phyloP scores from a whole-genome alignment of 2,888 invertebrate species.

The Bedellia somnulentella region DNA sequence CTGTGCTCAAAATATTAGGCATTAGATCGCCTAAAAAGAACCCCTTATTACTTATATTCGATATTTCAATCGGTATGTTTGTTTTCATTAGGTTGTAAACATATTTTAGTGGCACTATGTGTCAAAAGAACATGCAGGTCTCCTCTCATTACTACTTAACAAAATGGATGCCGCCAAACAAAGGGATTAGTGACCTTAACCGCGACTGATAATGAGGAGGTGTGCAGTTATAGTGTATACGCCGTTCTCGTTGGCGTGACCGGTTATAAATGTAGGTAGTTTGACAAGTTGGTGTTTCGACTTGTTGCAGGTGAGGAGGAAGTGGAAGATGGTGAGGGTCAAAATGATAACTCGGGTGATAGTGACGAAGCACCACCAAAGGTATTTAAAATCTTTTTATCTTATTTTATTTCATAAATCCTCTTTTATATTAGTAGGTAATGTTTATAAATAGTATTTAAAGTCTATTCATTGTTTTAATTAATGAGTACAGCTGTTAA shows the following conservation, averaged over 20 bases:
- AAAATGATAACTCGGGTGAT: slow-evolving; percentile 72
- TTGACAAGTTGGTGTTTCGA: too few species aligned
- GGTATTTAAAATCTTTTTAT: slow-evolving; percentile 26
- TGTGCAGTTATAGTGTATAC: too few species aligned
- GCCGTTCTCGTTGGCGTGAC: too few species aligned
- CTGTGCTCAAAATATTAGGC: neutral
- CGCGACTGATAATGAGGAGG: too few species aligned
- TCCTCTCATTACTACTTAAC: slow-evolving; percentile 73
- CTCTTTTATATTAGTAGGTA: neutral
- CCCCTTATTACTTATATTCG: too few species aligned
- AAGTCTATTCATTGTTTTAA: too few species aligned
- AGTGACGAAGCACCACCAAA: slow-evolving; percentile 71
- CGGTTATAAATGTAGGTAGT: too few species aligned
- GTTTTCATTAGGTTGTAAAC: slow-evolving; percentile 50
- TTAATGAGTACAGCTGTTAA: too few species aligned
- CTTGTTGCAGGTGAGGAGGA: slow-evolving; percentile 66
- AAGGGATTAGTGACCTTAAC: slow-evolving; percentile 69
- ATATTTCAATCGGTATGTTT: slow-evolving; percentile 24
- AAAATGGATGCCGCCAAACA: slow-evolving; percentile 79
- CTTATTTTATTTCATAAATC: neutral
- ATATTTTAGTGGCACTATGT: slow-evolving; percentile 59
- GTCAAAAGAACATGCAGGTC: slow-evolving; percentile 68
- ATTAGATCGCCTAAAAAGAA: too few species aligned
- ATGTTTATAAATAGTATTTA: neutral
- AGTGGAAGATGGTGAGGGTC: slow-evolving; percentile 68